Percentiles rank a stretch among this genome's conserved stretches.
Conservation (phyloP, 2,888 invertebrate species). For the Tipula unca region DNA sequence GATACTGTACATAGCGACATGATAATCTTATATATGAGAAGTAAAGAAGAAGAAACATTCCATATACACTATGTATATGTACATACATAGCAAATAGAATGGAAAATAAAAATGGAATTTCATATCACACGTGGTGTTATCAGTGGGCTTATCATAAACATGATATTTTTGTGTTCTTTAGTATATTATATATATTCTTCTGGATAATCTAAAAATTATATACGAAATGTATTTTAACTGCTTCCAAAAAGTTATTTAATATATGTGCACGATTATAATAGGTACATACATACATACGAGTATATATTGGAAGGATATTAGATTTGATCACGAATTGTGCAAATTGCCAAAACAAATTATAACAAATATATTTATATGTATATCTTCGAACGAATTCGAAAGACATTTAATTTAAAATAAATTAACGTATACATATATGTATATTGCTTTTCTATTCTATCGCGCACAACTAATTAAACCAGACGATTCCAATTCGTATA, state of each 20-base stretch:
- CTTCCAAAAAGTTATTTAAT: background rate
- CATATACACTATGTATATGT: background rate
- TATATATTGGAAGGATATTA: background rate
- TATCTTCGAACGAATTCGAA: background rate
- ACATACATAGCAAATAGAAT: background rate
- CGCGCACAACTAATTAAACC: too few relatives aligned
- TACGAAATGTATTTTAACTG: background rate
- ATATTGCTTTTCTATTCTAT: too few relatives aligned
- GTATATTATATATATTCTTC: background rate
- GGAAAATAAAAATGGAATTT: background rate
- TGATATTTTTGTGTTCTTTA: background rate
- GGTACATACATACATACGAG: background rate
- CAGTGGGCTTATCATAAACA: slow-evolving; percentile 8
- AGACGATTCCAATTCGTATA: too few relatives aligned
- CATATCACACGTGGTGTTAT: slow-evolving; percentile 14
- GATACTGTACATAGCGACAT: background rate
- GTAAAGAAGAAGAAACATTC: background rate
- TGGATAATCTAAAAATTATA: background rate
- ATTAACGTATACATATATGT: too few relatives aligned
- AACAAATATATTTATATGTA: too few relatives aligned
- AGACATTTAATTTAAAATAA: background rate
- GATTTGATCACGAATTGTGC: background rate
- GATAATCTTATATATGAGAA: background rate
- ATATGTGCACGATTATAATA: background rate
- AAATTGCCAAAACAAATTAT: background rate